These are phyloP conservation scores for Tichodroma muraria DNA, from an alignment of 2,113 vertebrate genomes.

Conservation along the genomic window DNA sequence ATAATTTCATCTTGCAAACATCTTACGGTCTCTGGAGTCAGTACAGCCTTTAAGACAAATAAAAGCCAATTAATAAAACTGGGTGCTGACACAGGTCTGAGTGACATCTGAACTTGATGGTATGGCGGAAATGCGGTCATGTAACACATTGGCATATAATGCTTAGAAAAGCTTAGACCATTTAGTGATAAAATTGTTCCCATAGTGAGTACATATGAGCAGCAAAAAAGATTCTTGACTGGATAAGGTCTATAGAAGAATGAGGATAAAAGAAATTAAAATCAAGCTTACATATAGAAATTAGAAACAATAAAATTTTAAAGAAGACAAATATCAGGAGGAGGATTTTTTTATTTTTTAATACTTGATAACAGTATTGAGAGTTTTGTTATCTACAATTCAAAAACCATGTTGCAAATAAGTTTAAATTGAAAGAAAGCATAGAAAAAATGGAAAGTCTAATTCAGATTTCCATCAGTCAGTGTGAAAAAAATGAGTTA, in stretches of 20 bases:
- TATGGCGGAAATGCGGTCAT: not conserved
- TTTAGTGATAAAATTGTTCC: not conserved
- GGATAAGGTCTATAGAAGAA: not conserved
- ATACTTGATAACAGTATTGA: not conserved
- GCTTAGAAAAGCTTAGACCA: not conserved
- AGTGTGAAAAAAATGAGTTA: not conserved
- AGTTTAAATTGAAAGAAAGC: not conserved
- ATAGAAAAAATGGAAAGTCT: not conserved
- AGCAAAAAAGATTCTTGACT: not conserved
- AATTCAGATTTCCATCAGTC: not conserved
- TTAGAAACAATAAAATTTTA: not conserved
- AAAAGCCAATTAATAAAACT: not conserved
- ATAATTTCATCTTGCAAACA: not conserved
- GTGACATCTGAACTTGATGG: not conserved
- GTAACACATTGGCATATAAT: not conserved
- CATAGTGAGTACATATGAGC: not conserved
- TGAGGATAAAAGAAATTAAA: not conserved
- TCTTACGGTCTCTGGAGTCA: not conserved
- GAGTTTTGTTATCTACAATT: not conserved
- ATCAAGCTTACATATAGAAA: not conserved
- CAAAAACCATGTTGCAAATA: not conserved
- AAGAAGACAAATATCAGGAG: not conserved
- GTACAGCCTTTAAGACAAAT: not conserved
- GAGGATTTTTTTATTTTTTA: not conserved
- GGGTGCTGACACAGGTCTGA: not conserved